Evolutionary conservation across 2,113 vertebrate species (phyloP).

Genomic region (Parotia lawesii): DNA sequence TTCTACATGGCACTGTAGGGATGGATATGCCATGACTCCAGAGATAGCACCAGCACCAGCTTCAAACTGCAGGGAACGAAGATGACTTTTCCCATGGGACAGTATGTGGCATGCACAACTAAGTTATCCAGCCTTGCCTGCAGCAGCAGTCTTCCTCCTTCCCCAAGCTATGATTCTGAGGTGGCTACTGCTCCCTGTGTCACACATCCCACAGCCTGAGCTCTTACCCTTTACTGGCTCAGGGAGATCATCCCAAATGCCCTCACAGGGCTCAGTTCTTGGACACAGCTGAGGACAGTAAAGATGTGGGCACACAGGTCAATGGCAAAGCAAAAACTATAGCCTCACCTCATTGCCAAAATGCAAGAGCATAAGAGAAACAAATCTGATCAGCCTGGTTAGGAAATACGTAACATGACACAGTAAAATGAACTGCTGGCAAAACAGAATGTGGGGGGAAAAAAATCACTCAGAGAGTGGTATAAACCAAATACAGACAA

Average conservation of each 20-base stretch:
- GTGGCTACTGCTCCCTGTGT: background rate
- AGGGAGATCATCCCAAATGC: background rate
- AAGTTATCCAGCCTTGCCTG: background rate
- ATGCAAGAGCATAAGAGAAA: background rate
- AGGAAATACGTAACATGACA: background rate
- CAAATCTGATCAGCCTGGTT: background rate
- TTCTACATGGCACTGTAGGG: background rate
- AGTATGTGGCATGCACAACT: background rate
- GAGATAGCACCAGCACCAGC: background rate
- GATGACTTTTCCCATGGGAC: background rate
- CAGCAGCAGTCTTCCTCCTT: background rate
- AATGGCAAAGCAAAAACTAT: background rate
- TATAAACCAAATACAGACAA: background rate
- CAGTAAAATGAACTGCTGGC: background rate
- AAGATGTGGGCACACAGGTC: background rate
- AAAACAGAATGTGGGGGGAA: background rate
- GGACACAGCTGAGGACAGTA: background rate
- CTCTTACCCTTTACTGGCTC: background rate
- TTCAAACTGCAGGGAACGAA: background rate
- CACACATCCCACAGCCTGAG: background rate
- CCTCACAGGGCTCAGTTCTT: background rate
- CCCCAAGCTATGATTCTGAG: background rate
- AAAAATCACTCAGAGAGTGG: background rate
- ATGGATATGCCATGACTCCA: background rate
- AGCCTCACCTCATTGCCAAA: background rate